Evolutionary conservation across 2,113 vertebrate genomes (phyloP).

Genomic region (Hypomesus transpacificus): DNA sequence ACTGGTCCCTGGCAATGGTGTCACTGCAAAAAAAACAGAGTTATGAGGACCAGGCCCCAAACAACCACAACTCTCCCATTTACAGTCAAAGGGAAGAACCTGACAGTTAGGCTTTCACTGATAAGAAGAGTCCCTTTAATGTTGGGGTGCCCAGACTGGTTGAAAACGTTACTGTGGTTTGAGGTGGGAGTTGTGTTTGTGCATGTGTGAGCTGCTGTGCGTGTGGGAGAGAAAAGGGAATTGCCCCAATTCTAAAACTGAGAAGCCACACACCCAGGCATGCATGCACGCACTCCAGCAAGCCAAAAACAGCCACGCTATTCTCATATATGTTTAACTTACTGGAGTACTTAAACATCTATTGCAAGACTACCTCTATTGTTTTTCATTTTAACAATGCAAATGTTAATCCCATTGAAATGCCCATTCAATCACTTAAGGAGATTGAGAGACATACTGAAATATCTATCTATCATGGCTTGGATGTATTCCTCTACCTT

Average conservation of each 20-base stretch:
- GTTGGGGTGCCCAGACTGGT: background rate
- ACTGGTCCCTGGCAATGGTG: too few species aligned
- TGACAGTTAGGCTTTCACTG: background rate
- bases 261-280: background rate
- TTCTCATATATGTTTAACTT: too few species aligned
- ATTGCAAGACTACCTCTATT: too few species aligned
- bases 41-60: background rate
- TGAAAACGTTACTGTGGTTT: conserved; percentile 3
- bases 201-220: background rate
- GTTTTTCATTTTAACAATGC: too few species aligned
- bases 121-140: background rate
- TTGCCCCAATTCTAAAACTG: background rate
- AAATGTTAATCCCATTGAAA: too few species aligned
- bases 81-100: background rate
- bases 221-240: background rate
- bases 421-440: too few species aligned
- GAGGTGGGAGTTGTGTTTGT: background rate
- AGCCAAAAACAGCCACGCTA: too few species aligned
- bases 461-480: background rate
- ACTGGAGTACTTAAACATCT: too few species aligned
- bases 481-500: background rate
- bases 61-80: background rate
- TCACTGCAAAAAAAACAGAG: too few species aligned
- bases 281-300: background rate
- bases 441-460: too few species aligned